Conservation (phyloP, 2,797 vertebrate genomes). For the Pelodytes ibericus region DNA sequence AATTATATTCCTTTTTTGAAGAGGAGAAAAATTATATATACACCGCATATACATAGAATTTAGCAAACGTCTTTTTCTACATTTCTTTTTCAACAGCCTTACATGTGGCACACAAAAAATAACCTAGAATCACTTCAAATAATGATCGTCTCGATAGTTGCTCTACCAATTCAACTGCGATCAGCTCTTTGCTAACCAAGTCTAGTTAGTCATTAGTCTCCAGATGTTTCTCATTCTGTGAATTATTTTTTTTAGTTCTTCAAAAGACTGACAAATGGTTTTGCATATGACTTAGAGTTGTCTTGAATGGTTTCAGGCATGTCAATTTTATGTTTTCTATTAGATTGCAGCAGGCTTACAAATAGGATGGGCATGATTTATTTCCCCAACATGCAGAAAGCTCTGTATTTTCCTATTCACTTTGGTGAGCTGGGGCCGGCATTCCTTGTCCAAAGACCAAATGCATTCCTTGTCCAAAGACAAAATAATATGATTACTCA, state of each 20-base stretch:
- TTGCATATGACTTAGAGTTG: neutral
- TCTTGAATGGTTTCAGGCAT: neutral
- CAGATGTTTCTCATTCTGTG: neutral
- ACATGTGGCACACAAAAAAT: neutral
- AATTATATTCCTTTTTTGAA: too few species aligned
- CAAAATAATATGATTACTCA: too few species aligned
- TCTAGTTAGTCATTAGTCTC: neutral
- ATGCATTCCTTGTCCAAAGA: too few species aligned
- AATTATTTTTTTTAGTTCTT: neutral
- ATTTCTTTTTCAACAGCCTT: neutral
- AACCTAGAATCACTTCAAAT: neutral
- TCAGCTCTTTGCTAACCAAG: neutral
- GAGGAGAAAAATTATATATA: too few species aligned
- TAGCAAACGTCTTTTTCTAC: neutral
- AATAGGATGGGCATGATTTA: too few species aligned
- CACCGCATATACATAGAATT: too few species aligned
- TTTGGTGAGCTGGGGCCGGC: too few species aligned
- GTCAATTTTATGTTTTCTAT: neutral
- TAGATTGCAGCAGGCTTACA: too few species aligned
- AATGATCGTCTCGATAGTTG: neutral
- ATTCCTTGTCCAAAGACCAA: too few species aligned
- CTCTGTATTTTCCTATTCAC: too few species aligned
- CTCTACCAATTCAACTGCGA: neutral
- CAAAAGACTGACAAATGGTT: neutral
- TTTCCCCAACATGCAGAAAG: too few species aligned